Evolutionary conservation across 2,113 vertebrate species (phyloP).

Genomic region (Halcyon senegalensis): DNA sequence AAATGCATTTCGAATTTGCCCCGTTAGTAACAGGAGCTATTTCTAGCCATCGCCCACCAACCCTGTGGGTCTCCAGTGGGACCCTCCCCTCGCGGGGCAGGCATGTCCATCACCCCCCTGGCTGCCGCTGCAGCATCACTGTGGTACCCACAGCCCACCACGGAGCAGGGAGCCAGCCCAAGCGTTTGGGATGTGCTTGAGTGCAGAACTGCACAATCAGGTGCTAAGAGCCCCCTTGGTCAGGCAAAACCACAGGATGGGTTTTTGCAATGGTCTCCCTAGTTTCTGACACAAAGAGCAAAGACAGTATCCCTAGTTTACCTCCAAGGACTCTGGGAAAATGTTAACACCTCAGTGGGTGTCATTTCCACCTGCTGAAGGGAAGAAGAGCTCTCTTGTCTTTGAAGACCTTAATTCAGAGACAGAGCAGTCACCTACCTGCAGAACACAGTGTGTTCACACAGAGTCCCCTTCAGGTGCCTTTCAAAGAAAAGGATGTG

Average conservation of each 20-base stretch:
- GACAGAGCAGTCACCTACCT: neutral
- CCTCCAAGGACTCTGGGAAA: neutral
- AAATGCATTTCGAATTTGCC: neutral
- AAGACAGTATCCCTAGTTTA: neutral
- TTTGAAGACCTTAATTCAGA: neutral
- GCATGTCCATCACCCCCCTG: neutral
- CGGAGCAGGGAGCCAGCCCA: neutral
- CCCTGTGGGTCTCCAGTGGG: neutral
- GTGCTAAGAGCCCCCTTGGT: neutral
- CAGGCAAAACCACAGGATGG: neutral
- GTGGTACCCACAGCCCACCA: fast-evolving
- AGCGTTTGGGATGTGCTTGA: neutral
- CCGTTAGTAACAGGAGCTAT: neutral
- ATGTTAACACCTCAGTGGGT: neutral
- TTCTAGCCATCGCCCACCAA: neutral
- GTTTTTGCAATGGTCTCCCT: neutral
- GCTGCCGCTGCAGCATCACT: neutral
- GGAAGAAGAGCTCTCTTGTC: neutral
- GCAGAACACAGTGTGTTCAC: neutral
- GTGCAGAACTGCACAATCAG: fast-evolving
- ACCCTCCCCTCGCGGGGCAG: neutral
- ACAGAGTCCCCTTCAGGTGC: neutral
- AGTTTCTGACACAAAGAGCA: neutral
- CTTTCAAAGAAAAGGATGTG: neutral
- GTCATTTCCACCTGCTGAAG: neutral